Base-by-base conservation (phyloP, 2,113 vertebrate species). In the Aegotheles bennettii region DNA sequence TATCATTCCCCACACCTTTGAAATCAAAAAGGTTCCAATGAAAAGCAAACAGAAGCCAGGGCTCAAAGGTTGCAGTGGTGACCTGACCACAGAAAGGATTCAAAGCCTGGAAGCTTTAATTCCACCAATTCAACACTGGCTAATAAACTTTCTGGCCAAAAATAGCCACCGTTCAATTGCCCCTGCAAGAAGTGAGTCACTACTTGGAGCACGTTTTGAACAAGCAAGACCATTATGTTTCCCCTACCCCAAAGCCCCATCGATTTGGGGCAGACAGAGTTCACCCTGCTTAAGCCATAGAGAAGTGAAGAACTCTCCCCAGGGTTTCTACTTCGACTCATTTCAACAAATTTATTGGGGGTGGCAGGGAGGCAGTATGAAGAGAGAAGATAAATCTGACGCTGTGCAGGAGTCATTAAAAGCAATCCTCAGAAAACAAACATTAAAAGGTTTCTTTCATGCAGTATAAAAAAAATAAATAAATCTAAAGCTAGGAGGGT, bases 371-470 rank as follows among this genome's bases (percentile, higher is more conserved):
- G 33, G 70, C 70, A 88, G 61, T 24, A 21, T 48, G 56, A 94
- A 69, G 53, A 79, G 42, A 90, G 21, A 51, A 87, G 61, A 84
- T 56, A 86, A 90, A 83, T 73, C 83, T 96, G 31, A 21, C 2
- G 26, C 51, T 82, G 70, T 11, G 65, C 73, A 18, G 57, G 53
- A 94, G 70, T 69, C 84, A 73, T 94, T 85, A 82, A 93, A 84
- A 87, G 74, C 77, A 89, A 74, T 24, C 38, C 82, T 79, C 61
- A 80, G 85, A 87, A 94, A 95, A 77, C 79, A 93, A 84, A 67
- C 60, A 77, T 38, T 59, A 68, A 81, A 96, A 86, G 80, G 29
- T 70, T 92, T 54, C 56, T 89, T 93, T 90, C 60, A 61, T 19
- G 26, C 51, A 70, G n/a, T 12, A 18, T 3, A 17, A 29, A 20